These are phyloP conservation scores for Antheraea assamensis DNA, from an alignment of 2,888 invertebrate genomes.

Conservation along the genomic window DNA sequence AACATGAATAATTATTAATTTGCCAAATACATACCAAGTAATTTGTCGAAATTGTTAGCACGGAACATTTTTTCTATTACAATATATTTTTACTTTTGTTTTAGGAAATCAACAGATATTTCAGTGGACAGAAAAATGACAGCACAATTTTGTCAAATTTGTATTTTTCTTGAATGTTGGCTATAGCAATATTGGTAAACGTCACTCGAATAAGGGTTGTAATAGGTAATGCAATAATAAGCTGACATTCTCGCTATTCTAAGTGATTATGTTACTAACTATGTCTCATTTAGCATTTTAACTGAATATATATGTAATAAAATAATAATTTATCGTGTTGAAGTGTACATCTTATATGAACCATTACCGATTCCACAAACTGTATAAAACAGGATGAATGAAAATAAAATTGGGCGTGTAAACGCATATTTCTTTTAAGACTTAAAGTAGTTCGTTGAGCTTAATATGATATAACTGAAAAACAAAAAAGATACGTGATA, in stretches of 20 bases:
- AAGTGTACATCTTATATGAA: no score
- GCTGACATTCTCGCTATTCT: not conserved
- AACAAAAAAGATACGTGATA: no score
- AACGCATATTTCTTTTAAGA: no score
- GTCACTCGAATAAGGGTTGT: slow-evolving; percentile 6
- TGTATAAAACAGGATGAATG: no score
- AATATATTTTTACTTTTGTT: slow-evolving; percentile 58
- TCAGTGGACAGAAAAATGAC: slow-evolving; percentile 73
- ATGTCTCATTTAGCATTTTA: no score
- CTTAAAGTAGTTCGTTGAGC: no score
- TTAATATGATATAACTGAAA: no score
- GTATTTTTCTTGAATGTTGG: slow-evolving; percentile 29
- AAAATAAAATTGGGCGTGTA: no score
- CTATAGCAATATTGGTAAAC: slow-evolving; percentile 18
- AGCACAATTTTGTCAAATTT: slow-evolving; percentile 74
- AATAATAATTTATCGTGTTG: no score
- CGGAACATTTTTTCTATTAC: slow-evolving; percentile 81
- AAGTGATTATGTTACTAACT: no score
- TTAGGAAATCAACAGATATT: slow-evolving; percentile 72
- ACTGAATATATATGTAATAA: no score
- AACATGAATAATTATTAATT: not conserved
- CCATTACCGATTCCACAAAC: no score
- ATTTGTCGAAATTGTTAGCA: slow-evolving; percentile 84
- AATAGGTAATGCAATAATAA: not conserved
- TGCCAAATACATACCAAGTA: slow-evolving; percentile 79